A percentile compares a stretch with the other conserved stretches of the same genome.
Evolutionary conservation across 2,797 vertebrate genomes (phyloP).

Genomic region (Chloroceryle inda): DNA sequence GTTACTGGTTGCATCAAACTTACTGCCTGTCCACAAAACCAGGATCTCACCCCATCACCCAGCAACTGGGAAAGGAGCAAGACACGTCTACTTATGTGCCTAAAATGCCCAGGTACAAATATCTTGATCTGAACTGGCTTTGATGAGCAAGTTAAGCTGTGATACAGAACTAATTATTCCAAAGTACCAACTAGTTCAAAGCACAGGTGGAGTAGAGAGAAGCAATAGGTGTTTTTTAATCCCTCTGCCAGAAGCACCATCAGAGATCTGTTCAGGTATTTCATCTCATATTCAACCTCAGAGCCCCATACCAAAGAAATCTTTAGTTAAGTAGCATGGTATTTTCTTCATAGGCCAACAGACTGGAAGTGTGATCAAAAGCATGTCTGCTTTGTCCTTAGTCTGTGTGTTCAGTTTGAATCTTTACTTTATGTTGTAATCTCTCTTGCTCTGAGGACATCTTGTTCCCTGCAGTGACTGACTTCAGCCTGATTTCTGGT

Average conservation of each 20-base stretch:
- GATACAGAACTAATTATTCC: neutral
- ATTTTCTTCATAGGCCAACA: neutral
- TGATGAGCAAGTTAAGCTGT: neutral
- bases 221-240: neutral
- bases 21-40: neutral
- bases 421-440: neutral
- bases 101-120: neutral
- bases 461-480: neutral
- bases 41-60: neutral
- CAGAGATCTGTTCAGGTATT: neutral
- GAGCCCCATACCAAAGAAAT: neutral
- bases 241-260: neutral
- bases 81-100: neutral
- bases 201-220: neutral
- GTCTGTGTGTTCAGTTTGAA: neutral
- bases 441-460: neutral
- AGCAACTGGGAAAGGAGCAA: neutral
- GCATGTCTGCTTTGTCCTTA: accelerated
- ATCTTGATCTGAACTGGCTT: neutral
- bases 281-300: neutral
- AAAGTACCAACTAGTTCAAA: neutral
- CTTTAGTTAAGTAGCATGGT: neutral
- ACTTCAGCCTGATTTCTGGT: neutral
- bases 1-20: neutral
- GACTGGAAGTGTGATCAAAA: neutral